Base-by-base conservation (phyloP, 2,888 invertebrate genomes). In the Pomacea canaliculata region DNA sequence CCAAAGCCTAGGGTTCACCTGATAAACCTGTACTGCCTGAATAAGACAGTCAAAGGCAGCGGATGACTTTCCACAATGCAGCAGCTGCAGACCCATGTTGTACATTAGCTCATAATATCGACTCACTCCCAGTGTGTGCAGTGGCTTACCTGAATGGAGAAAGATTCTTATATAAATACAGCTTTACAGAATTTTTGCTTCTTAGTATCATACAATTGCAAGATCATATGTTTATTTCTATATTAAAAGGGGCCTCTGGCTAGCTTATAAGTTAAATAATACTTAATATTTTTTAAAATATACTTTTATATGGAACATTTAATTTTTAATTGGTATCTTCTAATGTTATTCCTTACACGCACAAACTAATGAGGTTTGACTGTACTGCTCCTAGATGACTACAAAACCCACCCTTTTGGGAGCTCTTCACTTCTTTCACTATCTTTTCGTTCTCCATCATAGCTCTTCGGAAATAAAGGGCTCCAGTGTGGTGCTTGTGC, bases 1-100 rank as follows among this genome's bases (percentile, higher is more conserved):
- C 98, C 98, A 99, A 65, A 98, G 93, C 76, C 96, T 93, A 7
- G 97, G 95, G 91, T 97, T 97, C 84, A 95, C 94, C 80, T 96
- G 96, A 87, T 95, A 96, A 77, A 95, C 94, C 81, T 96, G 94
- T 0, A 96, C 94, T 5, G 96, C 96, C 90, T 96, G 95, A 19
- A 96, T 94, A 67, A 98, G 93, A 90, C 96, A 97, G 87, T 97
- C 96, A 91, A 98, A 98, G 0, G 98, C 97, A 86, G 95, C 94
- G 79, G 93, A 93, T 0, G 96, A 94, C 84, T 95, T 94, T 76
- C 95, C 94, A 59, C 96, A 94, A 87, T 96, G 94, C 66, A 98
- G 92, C 85, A 97, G 92, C 27, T 96, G 94, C 75, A 98, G 93
- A 0, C 96, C 97, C 83, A 96, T 92, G 91, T 96, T 97, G 89